Evolutionary conservation across 2,888 invertebrate species (phyloP).

Genomic region (Orthonevra nobilis): DNA sequence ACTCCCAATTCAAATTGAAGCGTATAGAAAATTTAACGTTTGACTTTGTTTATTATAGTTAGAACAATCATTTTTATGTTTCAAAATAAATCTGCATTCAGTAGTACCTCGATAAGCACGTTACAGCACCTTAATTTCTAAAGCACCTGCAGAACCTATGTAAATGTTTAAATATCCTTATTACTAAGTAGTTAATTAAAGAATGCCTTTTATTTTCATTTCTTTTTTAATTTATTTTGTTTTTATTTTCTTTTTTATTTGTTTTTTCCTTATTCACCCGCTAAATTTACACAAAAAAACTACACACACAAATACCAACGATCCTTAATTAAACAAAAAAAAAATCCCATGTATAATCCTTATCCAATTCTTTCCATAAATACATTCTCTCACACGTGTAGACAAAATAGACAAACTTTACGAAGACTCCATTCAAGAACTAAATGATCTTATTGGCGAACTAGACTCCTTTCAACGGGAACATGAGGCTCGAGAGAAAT

Average conservation of each 20-base stretch:
- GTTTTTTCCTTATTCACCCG: constrained; percentile 54
- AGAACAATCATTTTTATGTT: too few relatives aligned
- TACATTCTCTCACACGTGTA: constrained; percentile 56
- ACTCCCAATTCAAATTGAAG: too few relatives aligned
- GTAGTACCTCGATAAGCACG: constrained; percentile 25
- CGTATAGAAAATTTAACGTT: too few relatives aligned
- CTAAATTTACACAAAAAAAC: constrained; percentile 71
- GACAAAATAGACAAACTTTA: constrained; percentile 79
- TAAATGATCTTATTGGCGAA: constrained; percentile 81
- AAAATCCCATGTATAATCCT: constrained; percentile 34
- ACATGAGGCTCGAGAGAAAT: constrained; percentile 78
- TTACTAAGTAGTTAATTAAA: constrained; percentile 9
- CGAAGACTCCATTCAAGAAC: constrained; percentile 80
- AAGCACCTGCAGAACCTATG: constrained; percentile 25
- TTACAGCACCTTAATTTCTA: constrained; percentile 40
- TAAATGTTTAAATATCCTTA: constrained; percentile 21
- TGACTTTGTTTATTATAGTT: too few relatives aligned
- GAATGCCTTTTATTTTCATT: constrained; percentile 52
- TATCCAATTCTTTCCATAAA: constrained; percentile 34
- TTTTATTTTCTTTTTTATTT: constrained; percentile 23
- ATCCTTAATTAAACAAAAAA: constrained; percentile 55
- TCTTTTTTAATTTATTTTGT: constrained; percentile 26
- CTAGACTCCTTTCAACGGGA: constrained; percentile 81
- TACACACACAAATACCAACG: constrained; percentile 64
- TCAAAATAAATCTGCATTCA: constrained; percentile 35